Evolutionary conservation across 2,797 vertebrate genomes (phyloP).

Genomic region (Phoeniculus purpureus): DNA sequence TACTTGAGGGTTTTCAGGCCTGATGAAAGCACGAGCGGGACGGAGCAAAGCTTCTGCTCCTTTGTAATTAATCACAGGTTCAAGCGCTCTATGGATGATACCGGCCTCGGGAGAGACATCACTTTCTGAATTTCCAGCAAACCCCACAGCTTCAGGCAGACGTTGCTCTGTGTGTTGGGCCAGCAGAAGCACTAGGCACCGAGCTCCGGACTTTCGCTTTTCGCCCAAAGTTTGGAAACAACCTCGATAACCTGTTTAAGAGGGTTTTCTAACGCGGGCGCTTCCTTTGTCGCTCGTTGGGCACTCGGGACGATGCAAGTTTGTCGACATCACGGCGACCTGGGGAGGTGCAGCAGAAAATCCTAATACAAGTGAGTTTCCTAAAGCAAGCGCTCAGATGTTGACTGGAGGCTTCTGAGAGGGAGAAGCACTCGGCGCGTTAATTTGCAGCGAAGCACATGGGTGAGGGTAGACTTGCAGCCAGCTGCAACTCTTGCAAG

Average conservation of each 20-base stretch:
- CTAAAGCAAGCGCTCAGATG: neutral
- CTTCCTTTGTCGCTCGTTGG: neutral
- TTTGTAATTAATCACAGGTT: constrained; percentile 53
- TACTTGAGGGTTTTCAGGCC: constrained; percentile 41
- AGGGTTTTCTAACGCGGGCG: neutral
- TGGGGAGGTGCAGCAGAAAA: neutral
- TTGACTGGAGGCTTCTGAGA: too few species aligned
- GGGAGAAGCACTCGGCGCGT: neutral
- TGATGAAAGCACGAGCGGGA: constrained; percentile 44
- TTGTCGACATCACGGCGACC: neutral
- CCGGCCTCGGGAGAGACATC: neutral
- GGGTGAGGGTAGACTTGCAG: neutral
- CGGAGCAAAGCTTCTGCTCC: constrained; percentile 25
- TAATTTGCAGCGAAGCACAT: neutral
- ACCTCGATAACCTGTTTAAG: neutral
- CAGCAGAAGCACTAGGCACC: neutral
- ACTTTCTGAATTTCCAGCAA: constrained; percentile 21
- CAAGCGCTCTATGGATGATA: constrained; percentile 9
- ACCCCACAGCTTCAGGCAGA: neutral
- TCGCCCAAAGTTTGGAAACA: neutral
- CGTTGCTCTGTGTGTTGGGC: constrained; percentile 3
- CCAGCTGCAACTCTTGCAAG: neutral
- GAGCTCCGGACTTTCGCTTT: neutral
- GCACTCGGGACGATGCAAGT: too few species aligned
- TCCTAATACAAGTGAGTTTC: neutral